phyloP scores from a whole-genome alignment of 2,888 invertebrate species.

The Polymixis lichenea region DNA sequence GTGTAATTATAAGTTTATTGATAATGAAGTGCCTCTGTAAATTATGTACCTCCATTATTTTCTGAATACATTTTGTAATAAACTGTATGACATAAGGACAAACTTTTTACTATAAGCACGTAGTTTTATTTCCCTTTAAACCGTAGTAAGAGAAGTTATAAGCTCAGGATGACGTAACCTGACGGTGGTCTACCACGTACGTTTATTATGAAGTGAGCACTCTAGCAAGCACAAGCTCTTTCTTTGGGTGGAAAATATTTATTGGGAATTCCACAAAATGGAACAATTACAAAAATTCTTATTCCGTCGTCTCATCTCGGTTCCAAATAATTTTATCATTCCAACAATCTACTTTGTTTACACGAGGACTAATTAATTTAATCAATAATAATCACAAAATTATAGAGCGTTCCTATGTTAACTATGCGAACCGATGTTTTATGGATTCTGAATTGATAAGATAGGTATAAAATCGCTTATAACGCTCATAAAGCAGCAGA shows the following conservation, averaged over 20 bases:
- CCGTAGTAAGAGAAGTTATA: neutral
- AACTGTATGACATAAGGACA: slow-evolving; percentile 43
- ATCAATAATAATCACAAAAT: slow-evolving; percentile 19
- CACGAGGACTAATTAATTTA: neutral
- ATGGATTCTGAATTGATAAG: slow-evolving; percentile 37
- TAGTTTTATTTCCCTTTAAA: slow-evolving; percentile 7
- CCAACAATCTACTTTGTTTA: neutral
- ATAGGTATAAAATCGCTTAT: slow-evolving; percentile 29
- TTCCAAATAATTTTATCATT: neutral
- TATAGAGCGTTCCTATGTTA: slow-evolving; percentile 24
- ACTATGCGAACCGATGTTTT: neutral
- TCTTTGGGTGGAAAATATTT: neutral
- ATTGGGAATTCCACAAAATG: neutral
- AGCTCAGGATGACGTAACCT: neutral
- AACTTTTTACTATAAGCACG: slow-evolving; percentile 20
- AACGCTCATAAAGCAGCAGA: neutral
- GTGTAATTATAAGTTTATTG: slow-evolving; percentile 60
- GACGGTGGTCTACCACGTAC: neutral
- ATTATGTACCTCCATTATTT: slow-evolving; percentile 66
- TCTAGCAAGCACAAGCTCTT: neutral
- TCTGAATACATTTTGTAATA: slow-evolving; percentile 63
- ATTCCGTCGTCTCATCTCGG: neutral
- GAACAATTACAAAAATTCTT: neutral
- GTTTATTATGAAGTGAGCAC: neutral
- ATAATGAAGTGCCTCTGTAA: slow-evolving; percentile 73